phyloP scores from a whole-genome alignment of 2,113 vertebrate genomes.

The Peromyscus californicus region DNA sequence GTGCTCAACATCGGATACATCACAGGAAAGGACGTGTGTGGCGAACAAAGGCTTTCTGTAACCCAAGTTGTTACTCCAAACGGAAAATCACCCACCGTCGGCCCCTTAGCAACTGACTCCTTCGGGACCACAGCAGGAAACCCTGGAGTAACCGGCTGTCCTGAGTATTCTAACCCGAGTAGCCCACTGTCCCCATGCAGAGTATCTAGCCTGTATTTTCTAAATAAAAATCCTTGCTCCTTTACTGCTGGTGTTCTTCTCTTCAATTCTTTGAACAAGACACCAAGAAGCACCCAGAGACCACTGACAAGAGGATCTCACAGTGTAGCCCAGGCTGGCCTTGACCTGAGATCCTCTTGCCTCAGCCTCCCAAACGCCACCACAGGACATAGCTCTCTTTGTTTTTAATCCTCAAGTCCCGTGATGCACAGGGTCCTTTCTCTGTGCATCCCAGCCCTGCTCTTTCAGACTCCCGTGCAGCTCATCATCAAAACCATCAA shows the following conservation, averaged over 20 bases:
- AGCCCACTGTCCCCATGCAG: not conserved
- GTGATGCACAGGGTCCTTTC: not conserved
- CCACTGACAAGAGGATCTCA: not conserved
- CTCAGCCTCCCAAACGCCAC: not conserved
- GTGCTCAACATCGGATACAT: not conserved
- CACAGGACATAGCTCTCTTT: not conserved
- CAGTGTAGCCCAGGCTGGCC: not conserved
- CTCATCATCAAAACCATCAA: not conserved
- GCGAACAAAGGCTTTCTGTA: not conserved
- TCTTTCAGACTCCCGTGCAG: not conserved
- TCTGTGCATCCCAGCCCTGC: not conserved
- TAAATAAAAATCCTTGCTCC: not conserved
- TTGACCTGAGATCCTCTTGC: not conserved
- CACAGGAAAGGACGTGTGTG: not conserved
- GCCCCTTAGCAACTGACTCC: not conserved
- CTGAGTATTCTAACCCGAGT: not conserved
- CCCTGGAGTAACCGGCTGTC: not conserved
- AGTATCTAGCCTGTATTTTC: not conserved
- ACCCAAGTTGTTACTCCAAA: not conserved
- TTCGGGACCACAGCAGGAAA: not conserved
- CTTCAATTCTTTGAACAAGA: not conserved
- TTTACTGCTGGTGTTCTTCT: too few species aligned
- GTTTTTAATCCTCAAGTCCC: not conserved
- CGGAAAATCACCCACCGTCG: not conserved
- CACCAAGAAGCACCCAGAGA: not conserved